Base-by-base conservation (phyloP, 2,888 invertebrate genomes). In the Luperina nickerlii region DNA sequence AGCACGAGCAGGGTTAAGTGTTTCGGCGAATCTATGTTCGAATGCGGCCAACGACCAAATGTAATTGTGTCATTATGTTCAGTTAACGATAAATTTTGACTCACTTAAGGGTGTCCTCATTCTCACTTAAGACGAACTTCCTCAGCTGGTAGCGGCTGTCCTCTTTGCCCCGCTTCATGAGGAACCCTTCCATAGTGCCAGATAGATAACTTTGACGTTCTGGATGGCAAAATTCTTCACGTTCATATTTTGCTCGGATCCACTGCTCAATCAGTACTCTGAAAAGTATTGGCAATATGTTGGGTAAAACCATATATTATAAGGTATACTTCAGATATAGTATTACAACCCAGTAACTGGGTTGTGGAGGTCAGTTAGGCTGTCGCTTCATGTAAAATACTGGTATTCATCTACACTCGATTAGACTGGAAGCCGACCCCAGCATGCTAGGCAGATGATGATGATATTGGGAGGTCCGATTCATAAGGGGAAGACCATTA, bases 91-190 rank as follows among this genome's bases (percentile, higher is more conserved):
- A 88, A 81, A 82, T 83, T 81, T 82, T 84, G 81, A 94, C 97
- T 96, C 91, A 97, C 97, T 98, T 98, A 76, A 99, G 96, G 1
- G 98, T 98, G 92, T 98, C 98, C 86, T 98, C 98, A 67, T 98
- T 97, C 95, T 98, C 98, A 74, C 97, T 98, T 62, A 99, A 96
- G 62, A 98, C 97, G 95, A 99, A 99, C 94, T 98, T 98, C 88
- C 99, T 97, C 51, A 98, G 98, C 90, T 98, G 98, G 95, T 98
- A 99, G 79, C 98, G 97, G 88, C 98, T 98, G 94, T 99, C 98
- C 93, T 99, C 98, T 94, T 98, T 98, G 5, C 99, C 99, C 80
- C 98, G 97, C 95, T 99, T 99, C 98, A 98, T 98, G 84, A 99
- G 96, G 94, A 98, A 98, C 1, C 99, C 99, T 94, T 98, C 98